phyloP scores from a whole-genome alignment of 1,140 invertebrate genomes.

The Coelopa frigida region DNA sequence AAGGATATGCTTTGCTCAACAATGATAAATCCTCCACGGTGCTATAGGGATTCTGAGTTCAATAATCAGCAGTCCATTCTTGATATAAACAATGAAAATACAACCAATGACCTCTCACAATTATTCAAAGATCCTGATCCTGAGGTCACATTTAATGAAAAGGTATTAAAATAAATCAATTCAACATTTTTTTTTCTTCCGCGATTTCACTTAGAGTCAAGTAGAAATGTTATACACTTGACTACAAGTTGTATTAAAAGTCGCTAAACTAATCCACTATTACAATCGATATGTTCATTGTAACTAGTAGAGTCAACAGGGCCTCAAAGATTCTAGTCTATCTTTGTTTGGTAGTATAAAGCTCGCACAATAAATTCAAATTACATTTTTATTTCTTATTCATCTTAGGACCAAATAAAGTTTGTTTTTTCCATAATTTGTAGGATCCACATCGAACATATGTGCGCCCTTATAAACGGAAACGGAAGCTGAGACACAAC shows the following conservation, averaged over 20 bases:
- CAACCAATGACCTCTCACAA: neutral
- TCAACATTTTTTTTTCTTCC: neutral
- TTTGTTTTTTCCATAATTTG: slow-evolving; percentile 1
- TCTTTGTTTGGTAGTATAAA: slow-evolving; percentile 40
- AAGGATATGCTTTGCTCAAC: slow-evolving; percentile 33
- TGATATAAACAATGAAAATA: too few relatives aligned
- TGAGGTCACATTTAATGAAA: slow-evolving; percentile 29
- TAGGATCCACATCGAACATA: slow-evolving; percentile 32
- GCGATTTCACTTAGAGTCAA: neutral
- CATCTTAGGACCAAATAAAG: neutral
- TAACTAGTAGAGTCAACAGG: slow-evolving; percentile 27
- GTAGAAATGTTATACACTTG: neutral
- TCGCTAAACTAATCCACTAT: neutral
- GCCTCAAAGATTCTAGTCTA: slow-evolving; percentile 34
- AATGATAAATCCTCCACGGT: slow-evolving; percentile 20
- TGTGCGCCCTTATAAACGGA: slow-evolving; percentile 23
- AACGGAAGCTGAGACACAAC: slow-evolving; percentile 27
- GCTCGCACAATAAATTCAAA: slow-evolving; percentile 22
- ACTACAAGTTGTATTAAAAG: neutral
- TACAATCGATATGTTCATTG: neutral
- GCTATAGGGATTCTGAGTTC: too few relatives aligned
- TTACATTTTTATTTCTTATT: neutral
- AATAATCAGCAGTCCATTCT: too few relatives aligned
- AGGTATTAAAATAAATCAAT: slow-evolving; percentile 15
- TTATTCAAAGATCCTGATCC: slow-evolving; percentile 17